Conservation (phyloP, 2,888 invertebrate species). For the Conomelus anceps region DNA sequence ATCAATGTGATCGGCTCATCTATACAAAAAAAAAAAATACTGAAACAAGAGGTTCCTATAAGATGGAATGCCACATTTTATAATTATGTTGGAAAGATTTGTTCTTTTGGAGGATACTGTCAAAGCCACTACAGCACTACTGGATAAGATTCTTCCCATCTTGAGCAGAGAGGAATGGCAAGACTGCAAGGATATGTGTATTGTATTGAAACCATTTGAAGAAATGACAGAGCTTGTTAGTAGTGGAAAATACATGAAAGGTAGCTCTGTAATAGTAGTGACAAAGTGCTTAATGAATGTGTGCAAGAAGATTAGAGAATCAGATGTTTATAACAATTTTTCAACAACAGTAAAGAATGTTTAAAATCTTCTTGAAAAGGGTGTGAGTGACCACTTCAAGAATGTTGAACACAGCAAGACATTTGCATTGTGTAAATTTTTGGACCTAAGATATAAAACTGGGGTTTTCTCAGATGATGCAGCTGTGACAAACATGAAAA, state of each 20-base stretch:
- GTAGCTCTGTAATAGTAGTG: constrained; percentile 13
- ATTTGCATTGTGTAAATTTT: background rate
- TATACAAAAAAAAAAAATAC: too few relatives aligned
- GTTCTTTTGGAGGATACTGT: too few relatives aligned
- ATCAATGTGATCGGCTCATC: too few relatives aligned
- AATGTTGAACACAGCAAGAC: background rate
- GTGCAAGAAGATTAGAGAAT: constrained; percentile 4
- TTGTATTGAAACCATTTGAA: too few relatives aligned
- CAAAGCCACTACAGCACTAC: too few relatives aligned
- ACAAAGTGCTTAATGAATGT: constrained; percentile 1
- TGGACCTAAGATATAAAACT: background rate
- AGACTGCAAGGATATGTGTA: constrained; percentile 20
- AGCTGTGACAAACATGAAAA: background rate
- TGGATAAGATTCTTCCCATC: too few relatives aligned
- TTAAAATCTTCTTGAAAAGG: background rate
- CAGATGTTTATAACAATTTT: background rate
- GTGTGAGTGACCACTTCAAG: background rate
- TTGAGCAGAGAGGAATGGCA: constrained; percentile 30
- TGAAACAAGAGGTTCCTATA: too few relatives aligned
- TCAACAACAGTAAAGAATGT: background rate
- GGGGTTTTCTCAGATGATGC: background rate
- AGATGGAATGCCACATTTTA: too few relatives aligned
- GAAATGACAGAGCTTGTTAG: too few relatives aligned
- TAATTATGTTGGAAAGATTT: too few relatives aligned
- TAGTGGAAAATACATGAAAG: constrained; percentile 22